Evolutionary conservation across 2,113 vertebrate genomes (phyloP), one percentile per base, ranked within the genome.

Genomic region (Xerus inauris): DNA sequence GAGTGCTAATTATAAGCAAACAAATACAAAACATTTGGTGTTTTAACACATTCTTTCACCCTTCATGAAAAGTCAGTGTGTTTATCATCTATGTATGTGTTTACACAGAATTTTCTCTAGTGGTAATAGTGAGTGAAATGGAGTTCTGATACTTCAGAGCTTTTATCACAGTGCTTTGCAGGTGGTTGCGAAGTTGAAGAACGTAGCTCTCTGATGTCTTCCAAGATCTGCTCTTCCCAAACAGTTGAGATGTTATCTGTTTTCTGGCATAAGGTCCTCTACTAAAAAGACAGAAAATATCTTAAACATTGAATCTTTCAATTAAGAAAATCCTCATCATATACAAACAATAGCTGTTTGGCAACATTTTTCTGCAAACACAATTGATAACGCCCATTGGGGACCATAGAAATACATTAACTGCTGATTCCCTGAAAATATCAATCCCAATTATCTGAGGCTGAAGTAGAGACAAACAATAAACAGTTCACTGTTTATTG

Each of bases 261-360:
- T 42, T 69, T 65, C 32, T 87, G 42, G 65, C 6, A 5, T 4
- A 59, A 54, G 30, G 1, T 89, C 38, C 62, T 57, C 24, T 35
- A 49, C 32, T 59, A 22, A 30, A 30, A 86, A 71, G 8, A 19
- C 83, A 71, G 35, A 1, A 40, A 75, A 38, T 32, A 64, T 26
- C 22, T 47, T 49, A 38, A 89, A 82, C 38, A 79, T 4, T n/a
- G n/a, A 0, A 84, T 3, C 32, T 81, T 94, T 85, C 47, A 38
- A n/a, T 80, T 71, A 91, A 81, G 64, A 92, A 89, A 95, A 71
- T 40, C 35, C 30, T 62, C 38, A 30, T 75, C 24, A 91, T 38
- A 72, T n/a, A 26, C 40, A 69, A 88, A 54, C 6, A 64, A 28
- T 3, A 73, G 71, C 57, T 89, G 16, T 8, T 75, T 17, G 42